A percentile compares a stretch with the other conserved stretches of the same genome.
Evolutionary conservation across 2,888 invertebrate genomes (phyloP).

Genomic region (Tricholauxania praeusta): DNA sequence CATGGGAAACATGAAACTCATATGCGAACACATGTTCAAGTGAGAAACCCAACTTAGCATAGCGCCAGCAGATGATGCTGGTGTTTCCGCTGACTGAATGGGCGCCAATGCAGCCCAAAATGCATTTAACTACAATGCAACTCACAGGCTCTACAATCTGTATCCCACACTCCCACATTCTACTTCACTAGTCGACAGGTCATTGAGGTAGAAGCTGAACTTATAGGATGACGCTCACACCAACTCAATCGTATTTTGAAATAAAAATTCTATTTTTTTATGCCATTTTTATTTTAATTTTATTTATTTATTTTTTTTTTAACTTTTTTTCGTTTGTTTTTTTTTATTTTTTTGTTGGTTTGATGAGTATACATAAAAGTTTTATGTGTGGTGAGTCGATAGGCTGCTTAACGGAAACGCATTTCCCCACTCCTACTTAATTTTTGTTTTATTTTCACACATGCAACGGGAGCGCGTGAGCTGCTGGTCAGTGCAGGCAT

Average conservation of each 20-base stretch:
- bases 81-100: slow-evolving; percentile 7
- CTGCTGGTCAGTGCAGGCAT: not conserved
- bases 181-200: not conserved
- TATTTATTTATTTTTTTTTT: slow-evolving; percentile 11
- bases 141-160: not conserved
- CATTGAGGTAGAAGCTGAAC: not conserved
- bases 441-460: slow-evolving; percentile 40
- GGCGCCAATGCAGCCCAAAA: slow-evolving; percentile 22
- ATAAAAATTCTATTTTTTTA: slow-evolving; percentile 42
- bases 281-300: slow-evolving; percentile 29
- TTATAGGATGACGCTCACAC: slow-evolving; percentile 23
- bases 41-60: slow-evolving; percentile 33
- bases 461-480: not conserved
- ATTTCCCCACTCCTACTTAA: slow-evolving; percentile 37
- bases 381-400: slow-evolving; percentile 17
- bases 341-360: slow-evolving; percentile 34
- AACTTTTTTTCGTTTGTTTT: slow-evolving; percentile 12
- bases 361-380: slow-evolving; percentile 19
- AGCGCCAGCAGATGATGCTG: slow-evolving; percentile 5
- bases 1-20: slow-evolving; percentile 27
- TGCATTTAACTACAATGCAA: slow-evolving; percentile 26
- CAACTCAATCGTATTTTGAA: slow-evolving; percentile 31
- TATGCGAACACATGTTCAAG: slow-evolving; percentile 26
- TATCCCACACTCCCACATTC: slow-evolving; percentile 2
- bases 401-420: slow-evolving; percentile 37